phyloP scores from a whole-genome alignment of 2,113 vertebrate genomes.

The Tenrec ecaudatus region DNA sequence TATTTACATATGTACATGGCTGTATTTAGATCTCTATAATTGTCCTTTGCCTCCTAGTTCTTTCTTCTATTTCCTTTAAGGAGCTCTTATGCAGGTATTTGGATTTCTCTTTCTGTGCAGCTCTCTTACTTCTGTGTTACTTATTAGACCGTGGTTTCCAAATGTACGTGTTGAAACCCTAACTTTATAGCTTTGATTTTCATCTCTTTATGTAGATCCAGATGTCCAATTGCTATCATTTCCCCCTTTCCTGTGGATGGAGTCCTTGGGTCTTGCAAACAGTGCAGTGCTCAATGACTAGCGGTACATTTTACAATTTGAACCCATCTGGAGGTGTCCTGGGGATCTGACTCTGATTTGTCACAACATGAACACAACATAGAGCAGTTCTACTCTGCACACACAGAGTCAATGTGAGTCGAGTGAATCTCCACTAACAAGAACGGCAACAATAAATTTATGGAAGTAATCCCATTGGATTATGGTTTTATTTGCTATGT shows the following conservation, averaged over 20 bases:
- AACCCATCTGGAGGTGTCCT: background rate
- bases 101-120: background rate
- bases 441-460: background rate
- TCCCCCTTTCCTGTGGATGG: background rate
- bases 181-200: no score
- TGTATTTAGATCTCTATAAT: no score
- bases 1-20: no score
- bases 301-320: background rate
- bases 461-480: background rate
- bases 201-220: no score
- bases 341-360: background rate
- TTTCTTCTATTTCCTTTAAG: no score
- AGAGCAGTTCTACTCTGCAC: background rate
- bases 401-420: background rate
- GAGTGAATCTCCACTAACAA: background rate
- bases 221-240: no score
- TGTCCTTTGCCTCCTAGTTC: no score
- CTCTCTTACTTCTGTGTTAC: background rate
- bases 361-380: background rate
- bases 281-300: background rate
- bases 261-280: background rate
- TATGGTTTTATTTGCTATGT: background rate
- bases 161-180: background rate
- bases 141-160: background rate
- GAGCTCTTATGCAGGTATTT: background rate